A percentile compares a stretch with the other conserved stretches of the same genome.
Evolutionary conservation across 2,888 invertebrate genomes (phyloP).

Genomic region (Cephus pulcher): DNA sequence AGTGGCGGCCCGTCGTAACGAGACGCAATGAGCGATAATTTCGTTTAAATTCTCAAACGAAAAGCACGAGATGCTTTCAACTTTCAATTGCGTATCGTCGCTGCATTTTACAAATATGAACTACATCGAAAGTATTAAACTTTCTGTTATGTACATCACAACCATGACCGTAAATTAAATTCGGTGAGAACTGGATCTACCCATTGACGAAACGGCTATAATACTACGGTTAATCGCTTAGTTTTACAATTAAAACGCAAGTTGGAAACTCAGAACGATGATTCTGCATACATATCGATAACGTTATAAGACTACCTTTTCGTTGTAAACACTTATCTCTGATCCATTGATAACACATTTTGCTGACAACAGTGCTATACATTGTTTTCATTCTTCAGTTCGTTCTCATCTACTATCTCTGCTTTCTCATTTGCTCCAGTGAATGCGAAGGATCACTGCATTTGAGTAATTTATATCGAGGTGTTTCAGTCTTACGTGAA

Average conservation of each 20-base stretch:
- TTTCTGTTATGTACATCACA: slow-evolving; percentile 50
- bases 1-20: background rate
- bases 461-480: slow-evolving; percentile 17
- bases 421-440: too few relatives aligned
- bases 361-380: background rate
- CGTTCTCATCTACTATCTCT: too few relatives aligned
- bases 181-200: slow-evolving; percentile 20
- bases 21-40: background rate
- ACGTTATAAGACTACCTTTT: background rate
- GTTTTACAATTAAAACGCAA: background rate
- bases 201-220: background rate
- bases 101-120: background rate
- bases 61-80: background rate
- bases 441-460: too few relatives aligned
- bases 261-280: background rate
- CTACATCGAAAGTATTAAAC: background rate
- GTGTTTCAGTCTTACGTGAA: slow-evolving; percentile 60
- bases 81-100: background rate
- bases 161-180: slow-evolving; percentile 51
- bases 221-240: background rate
- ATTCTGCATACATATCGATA: background rate
- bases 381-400: background rate
- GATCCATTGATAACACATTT: background rate
- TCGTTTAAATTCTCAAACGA: background rate
- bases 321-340: background rate